phyloP scores from a whole-genome alignment of 2,797 vertebrate species.

The Rhinella marina region DNA sequence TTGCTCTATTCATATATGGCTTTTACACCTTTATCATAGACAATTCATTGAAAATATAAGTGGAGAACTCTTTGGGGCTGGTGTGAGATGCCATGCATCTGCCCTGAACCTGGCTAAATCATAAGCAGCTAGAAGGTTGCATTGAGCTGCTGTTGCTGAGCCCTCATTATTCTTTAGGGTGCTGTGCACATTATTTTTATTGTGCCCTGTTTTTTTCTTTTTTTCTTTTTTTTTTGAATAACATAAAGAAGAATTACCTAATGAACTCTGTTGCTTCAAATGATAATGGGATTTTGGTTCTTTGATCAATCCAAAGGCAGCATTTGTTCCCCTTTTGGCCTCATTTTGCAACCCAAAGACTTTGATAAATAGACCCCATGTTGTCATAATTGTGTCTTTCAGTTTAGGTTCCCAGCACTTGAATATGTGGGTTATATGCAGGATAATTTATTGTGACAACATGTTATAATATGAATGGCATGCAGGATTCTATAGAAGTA shows the following conservation, averaged over 20 bases:
- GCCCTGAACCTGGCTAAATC: conserved; percentile 22
- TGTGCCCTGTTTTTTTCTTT: conserved; percentile 4
- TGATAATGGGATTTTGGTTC: conserved; percentile 39
- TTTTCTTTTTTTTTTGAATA: neutral
- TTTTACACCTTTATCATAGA: conserved; percentile 13
- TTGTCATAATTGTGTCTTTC: conserved; percentile 37
- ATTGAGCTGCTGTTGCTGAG: neutral
- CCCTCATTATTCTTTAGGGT: neutral
- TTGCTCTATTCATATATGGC: neutral
- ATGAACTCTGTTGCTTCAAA: conserved; percentile 45
- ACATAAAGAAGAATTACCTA: conserved; percentile 38
- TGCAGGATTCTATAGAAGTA: neutral
- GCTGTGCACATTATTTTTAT: conserved; percentile 7
- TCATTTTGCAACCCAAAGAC: conserved; percentile 39
- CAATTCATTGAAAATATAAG: conserved; percentile 16
- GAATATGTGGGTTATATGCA: conserved; percentile 1
- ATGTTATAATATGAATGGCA: neutral
- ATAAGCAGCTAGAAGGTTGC: neutral
- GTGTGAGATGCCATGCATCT: conserved; percentile 3
- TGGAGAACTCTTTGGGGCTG: neutral
- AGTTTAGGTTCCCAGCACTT: conserved; percentile 30
- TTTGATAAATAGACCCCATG: conserved; percentile 49
- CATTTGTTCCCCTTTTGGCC: conserved; percentile 27
- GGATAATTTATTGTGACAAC: conserved; percentile 33
- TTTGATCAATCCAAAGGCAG: conserved; percentile 44